Percentiles rank a stretch among this genome's conserved stretches.
Conservation (phyloP, 2,888 invertebrate species). For the Nycteola revayana region DNA sequence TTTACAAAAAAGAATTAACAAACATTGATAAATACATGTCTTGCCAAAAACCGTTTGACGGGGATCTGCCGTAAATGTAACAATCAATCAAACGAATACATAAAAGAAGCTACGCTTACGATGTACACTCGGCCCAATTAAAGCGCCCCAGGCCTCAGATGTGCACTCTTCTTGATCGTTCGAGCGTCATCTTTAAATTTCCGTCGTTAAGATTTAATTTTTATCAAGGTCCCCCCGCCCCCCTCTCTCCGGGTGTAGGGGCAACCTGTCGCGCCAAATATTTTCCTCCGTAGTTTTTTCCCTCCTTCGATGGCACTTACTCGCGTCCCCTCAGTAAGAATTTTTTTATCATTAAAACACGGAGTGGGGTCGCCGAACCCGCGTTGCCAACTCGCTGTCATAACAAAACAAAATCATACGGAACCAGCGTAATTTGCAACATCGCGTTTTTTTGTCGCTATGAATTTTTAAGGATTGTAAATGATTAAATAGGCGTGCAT, state of each 20-base stretch:
- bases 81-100: constrained; percentile 49
- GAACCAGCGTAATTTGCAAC: constrained; percentile 56
- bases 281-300: constrained; percentile 81
- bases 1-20: too few relatives aligned
- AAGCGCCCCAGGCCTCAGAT: constrained; percentile 76
- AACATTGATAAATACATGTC: constrained; percentile 34
- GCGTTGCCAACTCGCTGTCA: constrained; percentile 76
- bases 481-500: constrained; percentile 26
- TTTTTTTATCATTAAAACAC: constrained; percentile 82
- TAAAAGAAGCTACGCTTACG: constrained; percentile 45
- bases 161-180: constrained; percentile 81
- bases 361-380: constrained; percentile 79
- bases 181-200: constrained; percentile 82
- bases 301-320: constrained; percentile 81
- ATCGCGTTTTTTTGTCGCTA: constrained; percentile 41
- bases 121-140: constrained; percentile 71
- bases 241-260: constrained; percentile 39
- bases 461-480: constrained; percentile 32
- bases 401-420: constrained; percentile 77
- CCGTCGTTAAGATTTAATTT: constrained; percentile 83
- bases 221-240: constrained; percentile 65
- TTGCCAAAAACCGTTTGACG: constrained; percentile 31
- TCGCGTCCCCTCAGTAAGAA: constrained; percentile 77
- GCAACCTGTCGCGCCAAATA: constrained; percentile 82
- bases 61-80: constrained; percentile 42